These are phyloP conservation scores for Scomberomorus guttatus DNA, from an alignment of 2,797 vertebrate species.

Conservation along the genomic window DNA sequence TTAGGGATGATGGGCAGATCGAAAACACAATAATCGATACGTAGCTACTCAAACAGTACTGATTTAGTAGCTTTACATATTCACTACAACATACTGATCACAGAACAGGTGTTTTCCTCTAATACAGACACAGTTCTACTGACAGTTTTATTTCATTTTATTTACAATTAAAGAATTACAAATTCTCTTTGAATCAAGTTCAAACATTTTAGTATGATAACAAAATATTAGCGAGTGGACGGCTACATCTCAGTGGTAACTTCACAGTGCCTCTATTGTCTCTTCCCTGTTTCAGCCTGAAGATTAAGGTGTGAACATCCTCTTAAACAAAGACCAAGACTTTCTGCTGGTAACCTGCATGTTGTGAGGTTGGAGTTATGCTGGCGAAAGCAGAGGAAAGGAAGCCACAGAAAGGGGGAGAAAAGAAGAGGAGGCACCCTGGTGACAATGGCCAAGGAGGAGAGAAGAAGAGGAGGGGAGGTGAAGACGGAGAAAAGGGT, in stretches of 20 bases:
- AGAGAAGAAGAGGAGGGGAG: slow-evolving; percentile 43
- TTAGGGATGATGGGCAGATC: no score
- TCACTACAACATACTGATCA: no score
- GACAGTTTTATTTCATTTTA: not conserved
- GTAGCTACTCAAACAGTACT: not conserved
- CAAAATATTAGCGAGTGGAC: not conserved
- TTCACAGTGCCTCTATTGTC: not conserved
- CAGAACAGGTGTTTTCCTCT: not conserved
- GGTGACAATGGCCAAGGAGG: slow-evolving; percentile 33
- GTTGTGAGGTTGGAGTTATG: slow-evolving; percentile 45
- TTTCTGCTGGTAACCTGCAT: not conserved
- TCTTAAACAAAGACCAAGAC: not conserved
- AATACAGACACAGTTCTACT: not conserved
- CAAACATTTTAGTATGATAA: not conserved
- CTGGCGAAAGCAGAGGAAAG: slow-evolving; percentile 62
- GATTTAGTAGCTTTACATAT: no score
- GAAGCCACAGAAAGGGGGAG: slow-evolving; percentile 47
- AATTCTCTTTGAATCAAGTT: not conserved
- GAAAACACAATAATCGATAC: not conserved
- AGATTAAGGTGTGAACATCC: not conserved
- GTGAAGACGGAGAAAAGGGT: slow-evolving; percentile 12
- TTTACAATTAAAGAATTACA: not conserved
- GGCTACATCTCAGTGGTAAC: no score
- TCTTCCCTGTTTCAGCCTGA: not conserved
- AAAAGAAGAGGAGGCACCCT: slow-evolving; percentile 51